Evolutionary conservation across 2,888 invertebrate genomes (phyloP).

Genomic region (Lomographa bimaculata): DNA sequence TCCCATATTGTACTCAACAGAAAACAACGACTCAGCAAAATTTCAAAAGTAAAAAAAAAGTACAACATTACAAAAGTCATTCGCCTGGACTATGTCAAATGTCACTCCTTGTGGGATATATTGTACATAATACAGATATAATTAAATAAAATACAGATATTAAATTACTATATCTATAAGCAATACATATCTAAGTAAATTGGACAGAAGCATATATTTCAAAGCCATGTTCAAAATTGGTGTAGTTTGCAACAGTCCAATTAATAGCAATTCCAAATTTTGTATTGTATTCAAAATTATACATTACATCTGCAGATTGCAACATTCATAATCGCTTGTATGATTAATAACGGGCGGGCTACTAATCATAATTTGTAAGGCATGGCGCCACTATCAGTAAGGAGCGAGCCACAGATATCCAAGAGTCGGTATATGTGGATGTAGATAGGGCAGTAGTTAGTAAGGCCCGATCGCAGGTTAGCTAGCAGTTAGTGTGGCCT

Average conservation of each 20-base stretch:
- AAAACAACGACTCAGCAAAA: too few species aligned
- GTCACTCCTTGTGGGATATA: too few species aligned
- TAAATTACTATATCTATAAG: too few species aligned
- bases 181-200: too few species aligned
- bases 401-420: slow-evolving; percentile 12
- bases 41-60: too few species aligned
- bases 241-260: slow-evolving; percentile 15
- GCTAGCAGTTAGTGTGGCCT: slow-evolving; percentile 3
- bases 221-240: background rate
- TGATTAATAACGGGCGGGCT: slow-evolving; percentile 44
- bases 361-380: slow-evolving; percentile 55
- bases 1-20: too few species aligned
- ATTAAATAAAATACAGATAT: too few species aligned
- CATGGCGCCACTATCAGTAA: slow-evolving; percentile 31
- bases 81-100: too few species aligned
- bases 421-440: background rate
- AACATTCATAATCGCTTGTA: slow-evolving; percentile 40
- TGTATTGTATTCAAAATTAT: slow-evolving; percentile 36
- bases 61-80: too few species aligned
- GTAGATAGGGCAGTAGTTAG: slow-evolving; percentile 1
- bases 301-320: slow-evolving; percentile 37
- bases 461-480: background rate
- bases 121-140: too few species aligned
- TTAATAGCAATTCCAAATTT: slow-evolving; percentile 25
- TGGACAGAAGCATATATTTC: too few species aligned